phyloP scores from a whole-genome alignment of 2,888 invertebrate genomes.

The Melikaiella ostensackeni region DNA sequence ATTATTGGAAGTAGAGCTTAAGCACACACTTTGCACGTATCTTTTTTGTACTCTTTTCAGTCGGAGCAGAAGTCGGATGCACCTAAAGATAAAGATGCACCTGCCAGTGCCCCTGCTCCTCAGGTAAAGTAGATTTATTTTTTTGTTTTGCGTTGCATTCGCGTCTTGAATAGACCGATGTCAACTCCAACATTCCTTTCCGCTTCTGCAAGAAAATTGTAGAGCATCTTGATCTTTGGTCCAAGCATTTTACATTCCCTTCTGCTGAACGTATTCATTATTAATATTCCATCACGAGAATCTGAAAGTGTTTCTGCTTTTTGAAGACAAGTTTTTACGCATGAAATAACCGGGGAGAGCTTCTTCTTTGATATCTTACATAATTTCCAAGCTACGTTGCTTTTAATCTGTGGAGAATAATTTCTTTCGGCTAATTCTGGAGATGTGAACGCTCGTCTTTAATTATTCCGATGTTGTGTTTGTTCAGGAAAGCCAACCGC shows the following conservation, averaged over 20 bases:
- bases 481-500: slow-evolving; percentile 79
- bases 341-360: not conserved
- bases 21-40: slow-evolving; percentile 72
- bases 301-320: not conserved
- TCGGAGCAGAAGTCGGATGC: slow-evolving; percentile 74
- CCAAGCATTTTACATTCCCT: not conserved
- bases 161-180: not conserved
- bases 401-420: not conserved
- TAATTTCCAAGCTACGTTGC: not conserved
- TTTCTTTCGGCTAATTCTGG: not conserved
- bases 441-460: not conserved
- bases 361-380: not conserved
- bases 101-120: slow-evolving; percentile 70
- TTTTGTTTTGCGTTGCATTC: slow-evolving; percentile 54
- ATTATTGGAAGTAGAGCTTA: slow-evolving; percentile 66
- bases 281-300: not conserved
- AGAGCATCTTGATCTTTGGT: not conserved
- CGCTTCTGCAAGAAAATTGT: not conserved
- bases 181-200: slow-evolving; percentile 11
- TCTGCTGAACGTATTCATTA: not conserved
- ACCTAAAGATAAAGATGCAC: slow-evolving; percentile 72
- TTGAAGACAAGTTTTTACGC: not conserved
- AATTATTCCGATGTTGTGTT: not conserved
- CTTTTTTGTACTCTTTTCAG: slow-evolving; percentile 74
- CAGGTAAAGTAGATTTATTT: slow-evolving; percentile 71